These are phyloP conservation scores for Datnioides undecimradiatus DNA, from an alignment of 2,113 vertebrate species.

Conservation along the genomic window DNA sequence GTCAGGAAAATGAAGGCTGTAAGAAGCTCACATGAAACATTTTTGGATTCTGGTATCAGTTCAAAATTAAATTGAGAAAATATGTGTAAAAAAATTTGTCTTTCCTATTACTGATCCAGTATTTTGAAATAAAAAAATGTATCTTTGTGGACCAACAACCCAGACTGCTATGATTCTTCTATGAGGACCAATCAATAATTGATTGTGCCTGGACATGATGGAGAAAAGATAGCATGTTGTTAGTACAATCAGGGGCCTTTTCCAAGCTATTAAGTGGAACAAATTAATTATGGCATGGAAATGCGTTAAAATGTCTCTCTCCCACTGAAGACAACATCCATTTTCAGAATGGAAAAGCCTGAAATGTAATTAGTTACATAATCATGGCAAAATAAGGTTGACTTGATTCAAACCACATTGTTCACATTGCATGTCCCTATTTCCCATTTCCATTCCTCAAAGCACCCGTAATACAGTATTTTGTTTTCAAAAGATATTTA, in stretches of 20 bases:
- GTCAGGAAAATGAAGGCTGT: neutral
- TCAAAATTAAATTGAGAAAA: constrained; percentile 17
- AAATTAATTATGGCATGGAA: constrained; percentile 82
- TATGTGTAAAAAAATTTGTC: constrained; percentile 14
- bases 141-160: constrained; percentile 20
- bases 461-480: constrained; percentile 61
- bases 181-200: constrained; percentile 54
- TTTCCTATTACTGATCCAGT: constrained; percentile 3
- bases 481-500: constrained; percentile 66
- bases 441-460: constrained; percentile 63
- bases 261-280: constrained; percentile 79
- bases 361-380: constrained; percentile 83
- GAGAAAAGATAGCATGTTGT: constrained; percentile 64
- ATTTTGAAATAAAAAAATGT: constrained; percentile 15
- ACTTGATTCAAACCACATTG: constrained; percentile 80
- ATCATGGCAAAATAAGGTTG: constrained; percentile 73
- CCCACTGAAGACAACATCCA: constrained; percentile 69
- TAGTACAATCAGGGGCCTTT: constrained; percentile 75
- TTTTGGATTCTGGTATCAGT: constrained; percentile 1
- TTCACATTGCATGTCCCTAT: constrained; percentile 53
- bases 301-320: constrained; percentile 74
- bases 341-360: constrained; percentile 77
- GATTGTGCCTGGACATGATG: constrained; percentile 66
- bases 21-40: neutral
- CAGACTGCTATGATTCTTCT: constrained; percentile 19